A percentile compares a stretch with the other conserved stretches of the same genome.
These are phyloP conservation scores for Mellivora capensis DNA, from an alignment of 2,113 vertebrate genomes.

Conservation along the genomic window DNA sequence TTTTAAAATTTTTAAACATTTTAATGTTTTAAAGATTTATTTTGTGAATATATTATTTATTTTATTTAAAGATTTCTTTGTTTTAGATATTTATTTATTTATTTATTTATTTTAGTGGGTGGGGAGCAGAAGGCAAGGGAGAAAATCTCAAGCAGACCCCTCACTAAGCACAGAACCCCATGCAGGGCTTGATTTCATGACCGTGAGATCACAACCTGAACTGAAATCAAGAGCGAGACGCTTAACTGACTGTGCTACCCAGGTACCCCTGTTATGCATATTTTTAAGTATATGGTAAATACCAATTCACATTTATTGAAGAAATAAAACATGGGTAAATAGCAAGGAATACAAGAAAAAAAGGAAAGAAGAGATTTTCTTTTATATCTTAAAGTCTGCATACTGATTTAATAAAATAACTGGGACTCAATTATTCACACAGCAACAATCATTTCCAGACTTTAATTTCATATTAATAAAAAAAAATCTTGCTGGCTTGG, in stretches of 20 bases:
- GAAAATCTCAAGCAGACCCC: background rate
- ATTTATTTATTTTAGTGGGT: too few relatives aligned
- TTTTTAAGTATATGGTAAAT: background rate
- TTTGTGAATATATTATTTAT: background rate
- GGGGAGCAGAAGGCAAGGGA: background rate
- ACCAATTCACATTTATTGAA: background rate
- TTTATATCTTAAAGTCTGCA: background rate
- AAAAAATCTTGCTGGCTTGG: background rate
- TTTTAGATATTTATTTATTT: background rate
- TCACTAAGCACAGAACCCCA: background rate
- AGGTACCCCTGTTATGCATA: background rate
- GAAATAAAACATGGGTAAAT: background rate
- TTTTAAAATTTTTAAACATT: background rate
- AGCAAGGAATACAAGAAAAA: background rate
- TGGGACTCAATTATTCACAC: background rate
- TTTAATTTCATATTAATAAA: constrained; percentile 41
- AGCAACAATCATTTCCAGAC: background rate
- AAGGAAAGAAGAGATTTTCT: background rate
- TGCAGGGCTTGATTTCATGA: background rate
- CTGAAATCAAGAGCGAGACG: background rate
- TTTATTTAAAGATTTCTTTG: background rate
- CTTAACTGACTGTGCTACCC: background rate
- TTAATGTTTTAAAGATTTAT: background rate
- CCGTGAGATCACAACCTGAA: background rate
- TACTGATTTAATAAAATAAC: constrained; percentile 14